phyloP scores from a whole-genome alignment of 2,797 vertebrate species.

The Anas acuta region DNA sequence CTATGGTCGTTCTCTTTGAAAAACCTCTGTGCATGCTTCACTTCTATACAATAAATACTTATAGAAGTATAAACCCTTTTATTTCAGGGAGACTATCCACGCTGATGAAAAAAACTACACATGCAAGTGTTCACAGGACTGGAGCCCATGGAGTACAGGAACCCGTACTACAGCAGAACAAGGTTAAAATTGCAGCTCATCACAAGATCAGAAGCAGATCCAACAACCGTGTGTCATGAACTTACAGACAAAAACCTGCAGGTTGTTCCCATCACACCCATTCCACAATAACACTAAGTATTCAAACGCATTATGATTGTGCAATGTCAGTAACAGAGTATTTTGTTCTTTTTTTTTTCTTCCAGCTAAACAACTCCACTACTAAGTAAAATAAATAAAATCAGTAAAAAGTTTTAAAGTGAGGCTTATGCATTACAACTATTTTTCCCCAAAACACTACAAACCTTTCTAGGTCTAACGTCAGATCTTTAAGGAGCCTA shows the following conservation, averaged over 20 bases:
- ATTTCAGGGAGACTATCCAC: neutral
- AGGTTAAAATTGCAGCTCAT: neutral
- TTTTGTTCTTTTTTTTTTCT: neutral
- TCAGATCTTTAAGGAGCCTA: neutral
- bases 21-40: neutral
- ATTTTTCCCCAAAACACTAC: neutral
- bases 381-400: neutral
- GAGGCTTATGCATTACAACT: neutral
- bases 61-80: neutral
- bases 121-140: accelerated
- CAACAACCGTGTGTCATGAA: neutral
- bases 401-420: accelerated
- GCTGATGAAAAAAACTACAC: neutral
- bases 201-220: neutral
- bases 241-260: neutral
- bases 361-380: neutral
- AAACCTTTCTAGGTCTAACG: neutral
- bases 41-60: neutral
- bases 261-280: neutral
- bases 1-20: neutral
- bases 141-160: neutral
- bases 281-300: neutral
- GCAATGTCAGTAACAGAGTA: neutral
- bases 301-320: neutral
- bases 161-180: neutral